phyloP scores from a whole-genome alignment of 2,888 invertebrate species.

The Lamellibrachia columna region DNA sequence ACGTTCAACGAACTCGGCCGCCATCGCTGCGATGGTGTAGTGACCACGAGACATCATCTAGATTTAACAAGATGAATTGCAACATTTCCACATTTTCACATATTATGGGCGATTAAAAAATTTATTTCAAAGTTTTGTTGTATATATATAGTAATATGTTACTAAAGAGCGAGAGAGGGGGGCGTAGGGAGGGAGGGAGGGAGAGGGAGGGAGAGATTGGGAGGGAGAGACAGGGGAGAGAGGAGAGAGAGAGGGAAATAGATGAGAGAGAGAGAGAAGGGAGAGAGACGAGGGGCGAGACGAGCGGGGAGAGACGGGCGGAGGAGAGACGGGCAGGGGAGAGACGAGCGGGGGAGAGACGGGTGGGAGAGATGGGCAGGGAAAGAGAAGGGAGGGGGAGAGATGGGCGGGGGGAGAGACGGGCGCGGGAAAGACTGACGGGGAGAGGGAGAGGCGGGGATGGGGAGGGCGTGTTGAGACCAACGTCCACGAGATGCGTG shows the following conservation, averaged over 20 bases:
- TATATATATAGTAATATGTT: no score
- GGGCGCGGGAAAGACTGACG: not conserved
- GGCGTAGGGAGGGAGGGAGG: slow-evolving; percentile 13
- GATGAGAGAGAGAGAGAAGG: slow-evolving; percentile 1
- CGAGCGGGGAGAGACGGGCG: not conserved
- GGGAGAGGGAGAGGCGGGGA: slow-evolving; percentile 17
- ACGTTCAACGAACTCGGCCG: no score
- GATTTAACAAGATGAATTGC: no score
- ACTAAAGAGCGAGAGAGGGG: not conserved
- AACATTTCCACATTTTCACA: no score
- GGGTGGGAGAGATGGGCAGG: not conserved
- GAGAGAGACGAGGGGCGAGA: slow-evolving; percentile 8
- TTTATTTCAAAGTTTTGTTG: no score
- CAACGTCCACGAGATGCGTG: no score
- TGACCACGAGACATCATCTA: no score
- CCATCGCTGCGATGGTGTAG: no score
- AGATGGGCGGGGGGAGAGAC: slow-evolving; percentile 17
- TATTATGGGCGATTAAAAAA: no score
- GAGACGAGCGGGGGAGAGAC: not conserved
- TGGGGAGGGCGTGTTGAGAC: not conserved
- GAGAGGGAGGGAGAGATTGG: not conserved
- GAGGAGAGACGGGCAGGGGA: not conserved
- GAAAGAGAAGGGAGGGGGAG: not conserved
- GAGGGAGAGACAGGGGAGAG: not conserved
- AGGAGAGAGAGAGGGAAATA: slow-evolving; percentile 17